A percentile compares a stretch with the other conserved stretches of the same genome.
These are phyloP conservation scores for Bolinopsis microptera DNA, from an alignment of 37 sponge, comb jelly and placozoan genomes.

Conservation along the genomic window DNA sequence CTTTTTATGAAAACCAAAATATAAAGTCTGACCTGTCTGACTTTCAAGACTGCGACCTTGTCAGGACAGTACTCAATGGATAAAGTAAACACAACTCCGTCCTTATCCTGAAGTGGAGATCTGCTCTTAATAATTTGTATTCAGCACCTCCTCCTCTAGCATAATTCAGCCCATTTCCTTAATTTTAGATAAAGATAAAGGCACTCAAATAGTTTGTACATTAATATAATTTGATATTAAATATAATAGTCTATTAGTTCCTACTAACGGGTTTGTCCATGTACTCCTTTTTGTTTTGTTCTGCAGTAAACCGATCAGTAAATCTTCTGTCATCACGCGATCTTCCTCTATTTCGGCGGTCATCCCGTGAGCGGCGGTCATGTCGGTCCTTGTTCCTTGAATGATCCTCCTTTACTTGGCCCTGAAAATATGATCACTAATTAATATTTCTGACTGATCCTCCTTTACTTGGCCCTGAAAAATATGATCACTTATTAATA, in stretches of 20 bases:
- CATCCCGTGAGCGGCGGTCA: background rate
- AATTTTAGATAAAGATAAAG: too few relatives aligned
- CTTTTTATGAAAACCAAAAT: too few relatives aligned
- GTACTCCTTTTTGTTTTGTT: background rate
- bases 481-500: too few relatives aligned
- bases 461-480: background rate
- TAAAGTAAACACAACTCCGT: constrained; percentile 45
- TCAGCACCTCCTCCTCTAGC: too few relatives aligned
- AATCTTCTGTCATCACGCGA: background rate
- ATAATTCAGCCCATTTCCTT: too few relatives aligned
- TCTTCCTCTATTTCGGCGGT: too few relatives aligned
- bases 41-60: constrained; percentile 18
- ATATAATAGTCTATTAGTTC: too few relatives aligned
- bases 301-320: background rate
- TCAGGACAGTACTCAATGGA: constrained; percentile 53
- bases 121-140: too few relatives aligned
- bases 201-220: too few relatives aligned
- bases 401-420: background rate
- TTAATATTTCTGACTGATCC: background rate
- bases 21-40: constrained; percentile 23
- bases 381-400: background rate
- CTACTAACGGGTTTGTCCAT: background rate
- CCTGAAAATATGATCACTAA: too few relatives aligned
- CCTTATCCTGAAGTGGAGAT: constrained; percentile 19
- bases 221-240: too few relatives aligned